Percentiles rank a stretch among this genome's conserved stretches.
Conservation (phyloP, 2,888 invertebrate genomes). For the Pristionchus entomophagus region DNA sequence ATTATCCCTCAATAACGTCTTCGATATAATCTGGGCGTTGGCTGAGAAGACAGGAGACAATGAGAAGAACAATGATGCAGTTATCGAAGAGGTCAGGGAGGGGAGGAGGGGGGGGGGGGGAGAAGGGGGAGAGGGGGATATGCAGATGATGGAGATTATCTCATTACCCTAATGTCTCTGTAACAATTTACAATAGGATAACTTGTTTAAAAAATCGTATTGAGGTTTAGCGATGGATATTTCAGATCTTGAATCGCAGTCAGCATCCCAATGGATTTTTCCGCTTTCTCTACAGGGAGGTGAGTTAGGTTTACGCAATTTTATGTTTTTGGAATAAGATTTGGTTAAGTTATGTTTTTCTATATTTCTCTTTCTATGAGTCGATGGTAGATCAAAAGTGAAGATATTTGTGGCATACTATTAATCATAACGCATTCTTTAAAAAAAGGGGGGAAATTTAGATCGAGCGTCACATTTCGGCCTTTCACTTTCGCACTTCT, state of each 20-base stretch:
- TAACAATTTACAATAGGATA: too few species aligned
- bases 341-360: too few species aligned
- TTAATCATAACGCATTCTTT: too few species aligned
- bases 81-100: conserved; percentile 39
- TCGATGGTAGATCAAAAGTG: too few species aligned
- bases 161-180: too few species aligned
- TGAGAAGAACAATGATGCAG: not conserved
- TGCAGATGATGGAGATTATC: too few species aligned
- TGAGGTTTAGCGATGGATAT: not conserved
- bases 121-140: too few species aligned
- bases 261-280: conserved; percentile 16
- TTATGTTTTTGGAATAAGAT: too few species aligned
- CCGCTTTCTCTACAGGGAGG: conserved; percentile 30
- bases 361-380: too few species aligned
- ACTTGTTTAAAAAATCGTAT: not conserved
- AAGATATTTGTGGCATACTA: too few species aligned
- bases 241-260: conserved; percentile 34
- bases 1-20: not conserved
- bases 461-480: conserved; percentile 37
- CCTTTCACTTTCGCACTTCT: not conserved
- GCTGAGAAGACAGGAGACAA: conserved; percentile 26
- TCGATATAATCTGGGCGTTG: conserved; percentile 33
- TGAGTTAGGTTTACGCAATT: not conserved
- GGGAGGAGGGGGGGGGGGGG: not conserved
- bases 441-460: not conserved